Base-by-base conservation (phyloP, 2,797 vertebrate genomes). In the Sebastes hubbsi region DNA sequence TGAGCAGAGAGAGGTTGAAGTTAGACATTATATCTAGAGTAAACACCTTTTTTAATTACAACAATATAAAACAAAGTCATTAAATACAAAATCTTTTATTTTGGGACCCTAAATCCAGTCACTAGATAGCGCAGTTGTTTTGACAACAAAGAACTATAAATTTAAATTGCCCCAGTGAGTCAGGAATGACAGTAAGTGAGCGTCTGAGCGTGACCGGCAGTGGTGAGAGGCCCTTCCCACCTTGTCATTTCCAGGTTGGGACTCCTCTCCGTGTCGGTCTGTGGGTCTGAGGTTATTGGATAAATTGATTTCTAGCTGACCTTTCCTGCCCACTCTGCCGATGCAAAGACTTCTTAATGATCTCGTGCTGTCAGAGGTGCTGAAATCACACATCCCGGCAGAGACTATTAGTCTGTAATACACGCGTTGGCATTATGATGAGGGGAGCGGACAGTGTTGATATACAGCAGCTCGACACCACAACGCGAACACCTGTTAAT, bases 291-390 rank as follows among this genome's bases (percentile, higher is more conserved):
- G 89, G 72, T 94, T 90, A 92, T 90, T 87, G 77, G 72, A 71
- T 89, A 84, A 93, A 94, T 93, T 91, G 93, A 94, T 94, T 93
- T 88, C 67, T 55, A 13, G 54, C 83, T 85, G 92, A 93, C 94
- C 94, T 93, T 91, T 92, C 22, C 76, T 77, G 78, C 61, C 73
- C 49, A 8, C 89, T 89, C 65, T 68, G 62, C 86, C 83, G 87
- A 92, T 80, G 85, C 85, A 87, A 75, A 90, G 88, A 89, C 80
- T 89, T 88, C 87, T 89, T 94, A 93, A 94, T 94, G 93, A 94
- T 90, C 76, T 71, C 75, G 76, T 92, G 91, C 93, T 95, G 94
- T 95, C 96, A 95, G 85, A 92, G 92, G 93, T 92, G 88, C 88
- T 89, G 93, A 91, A 94, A 93, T 89, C 88, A 86, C 75, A 81